Evolutionary conservation across 2,113 vertebrate species (phyloP).

Genomic region (Xiphorhynchus elegans): DNA sequence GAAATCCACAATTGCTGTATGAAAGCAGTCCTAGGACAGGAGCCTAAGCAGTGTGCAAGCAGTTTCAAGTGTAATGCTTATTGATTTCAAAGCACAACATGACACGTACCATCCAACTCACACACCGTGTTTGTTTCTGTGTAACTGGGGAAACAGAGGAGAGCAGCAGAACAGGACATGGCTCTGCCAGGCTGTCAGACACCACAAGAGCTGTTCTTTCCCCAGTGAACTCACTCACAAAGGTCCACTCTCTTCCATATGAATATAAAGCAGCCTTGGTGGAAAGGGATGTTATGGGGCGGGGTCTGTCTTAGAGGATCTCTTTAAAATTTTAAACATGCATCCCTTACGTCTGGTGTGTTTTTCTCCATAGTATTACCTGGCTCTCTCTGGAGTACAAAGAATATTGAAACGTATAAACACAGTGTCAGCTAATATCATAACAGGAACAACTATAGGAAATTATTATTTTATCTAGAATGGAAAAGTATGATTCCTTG

Average conservation of each 20-base stretch:
- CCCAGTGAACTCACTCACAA: background rate
- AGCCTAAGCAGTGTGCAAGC: background rate
- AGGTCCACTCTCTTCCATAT: background rate
- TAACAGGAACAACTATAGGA: background rate
- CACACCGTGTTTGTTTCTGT: background rate
- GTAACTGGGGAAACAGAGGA: background rate
- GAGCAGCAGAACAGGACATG: background rate
- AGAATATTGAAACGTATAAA: background rate
- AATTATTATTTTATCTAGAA: background rate
- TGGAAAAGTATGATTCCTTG: background rate
- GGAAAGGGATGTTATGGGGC: background rate
- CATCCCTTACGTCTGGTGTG: background rate
- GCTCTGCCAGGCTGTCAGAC: background rate
- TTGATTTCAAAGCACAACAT: background rate
- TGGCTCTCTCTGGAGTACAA: background rate
- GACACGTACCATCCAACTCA: fast-evolving
- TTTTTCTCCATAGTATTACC: background rate
- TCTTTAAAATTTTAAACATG: background rate
- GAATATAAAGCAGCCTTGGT: background rate
- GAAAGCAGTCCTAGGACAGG: background rate
- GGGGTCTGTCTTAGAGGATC: background rate
- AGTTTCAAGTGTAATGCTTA: background rate
- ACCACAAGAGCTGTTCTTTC: background rate
- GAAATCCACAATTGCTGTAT: background rate
- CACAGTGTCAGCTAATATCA: background rate